Conservation (phyloP, 2,113 vertebrate species). For the Gallinago media region DNA sequence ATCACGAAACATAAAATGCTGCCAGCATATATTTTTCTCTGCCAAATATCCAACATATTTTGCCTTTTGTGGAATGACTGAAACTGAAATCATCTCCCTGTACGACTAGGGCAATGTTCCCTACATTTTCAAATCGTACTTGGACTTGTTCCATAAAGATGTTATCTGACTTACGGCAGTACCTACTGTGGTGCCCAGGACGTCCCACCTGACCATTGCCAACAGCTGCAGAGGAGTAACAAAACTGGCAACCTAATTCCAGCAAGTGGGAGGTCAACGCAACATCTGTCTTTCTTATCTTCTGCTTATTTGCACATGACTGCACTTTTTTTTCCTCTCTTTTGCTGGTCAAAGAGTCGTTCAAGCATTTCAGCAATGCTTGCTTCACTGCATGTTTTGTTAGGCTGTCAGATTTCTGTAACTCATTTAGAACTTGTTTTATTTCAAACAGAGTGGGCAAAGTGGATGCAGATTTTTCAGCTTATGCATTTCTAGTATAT, state of each 20-base stretch:
- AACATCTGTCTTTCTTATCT: slow-evolving; percentile 60
- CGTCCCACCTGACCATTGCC: slow-evolving; percentile 22
- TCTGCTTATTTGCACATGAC: not conserved
- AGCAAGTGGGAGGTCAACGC: not conserved
- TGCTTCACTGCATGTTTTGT: slow-evolving; percentile 26
- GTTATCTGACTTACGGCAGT: slow-evolving; percentile 51
- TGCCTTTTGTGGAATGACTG: slow-evolving; percentile 3
- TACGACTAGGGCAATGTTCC: not conserved
- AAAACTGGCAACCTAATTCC: not conserved
- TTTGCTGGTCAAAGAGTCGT: slow-evolving; percentile 35
- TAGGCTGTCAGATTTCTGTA: slow-evolving; percentile 24
- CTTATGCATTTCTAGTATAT: not conserved
- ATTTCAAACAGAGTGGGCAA: not conserved
- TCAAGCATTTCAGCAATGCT: slow-evolving; percentile 39
- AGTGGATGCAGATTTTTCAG: not conserved
- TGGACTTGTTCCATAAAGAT: slow-evolving; percentile 51
- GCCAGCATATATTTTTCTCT: not conserved
- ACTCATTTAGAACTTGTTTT: slow-evolving; percentile 23
- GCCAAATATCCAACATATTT: slow-evolving; percentile 12
- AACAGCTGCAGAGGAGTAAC: slow-evolving; percentile 39
- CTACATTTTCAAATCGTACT: not conserved
- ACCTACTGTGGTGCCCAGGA: slow-evolving; percentile 21
- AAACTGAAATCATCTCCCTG: slow-evolving; percentile 24
- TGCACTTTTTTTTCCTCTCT: not conserved
- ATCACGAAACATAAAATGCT: not conserved